These are phyloP conservation scores for Lithophane semibrunnea DNA, from an alignment of 2,888 invertebrate genomes.

Conservation along the genomic window DNA sequence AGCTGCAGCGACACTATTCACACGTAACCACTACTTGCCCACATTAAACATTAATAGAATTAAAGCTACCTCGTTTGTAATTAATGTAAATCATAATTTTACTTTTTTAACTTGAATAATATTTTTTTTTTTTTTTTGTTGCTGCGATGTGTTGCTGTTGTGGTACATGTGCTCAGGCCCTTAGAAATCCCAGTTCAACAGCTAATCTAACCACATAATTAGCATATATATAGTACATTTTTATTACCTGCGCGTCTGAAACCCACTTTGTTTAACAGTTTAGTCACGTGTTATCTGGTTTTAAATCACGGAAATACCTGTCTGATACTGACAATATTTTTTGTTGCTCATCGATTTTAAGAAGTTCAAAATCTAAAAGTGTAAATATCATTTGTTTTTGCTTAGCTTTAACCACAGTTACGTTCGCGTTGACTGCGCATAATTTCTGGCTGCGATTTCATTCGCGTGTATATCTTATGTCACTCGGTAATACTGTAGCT, in stretches of 20 bases:
- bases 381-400: background rate
- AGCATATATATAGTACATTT: slow-evolving; percentile 15
- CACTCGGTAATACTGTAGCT: too few relatives aligned
- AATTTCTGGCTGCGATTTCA: too few relatives aligned
- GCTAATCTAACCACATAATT: background rate
- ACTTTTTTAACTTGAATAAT: too few relatives aligned
- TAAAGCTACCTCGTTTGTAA: too few relatives aligned
- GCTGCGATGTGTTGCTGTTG: too few relatives aligned
- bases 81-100: too few relatives aligned
- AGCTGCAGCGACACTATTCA: too few relatives aligned
- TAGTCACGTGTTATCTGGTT: slow-evolving; percentile 4
- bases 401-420: background rate
- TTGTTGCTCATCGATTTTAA: slow-evolving; percentile 21
- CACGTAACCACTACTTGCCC: too few relatives aligned
- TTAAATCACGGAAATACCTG: slow-evolving; percentile 20
- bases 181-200: background rate
- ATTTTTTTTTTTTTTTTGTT: too few relatives aligned
- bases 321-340: slow-evolving; percentile 1
- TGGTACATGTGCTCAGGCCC: too few relatives aligned
- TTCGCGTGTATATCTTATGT: too few relatives aligned
- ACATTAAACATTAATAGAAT: too few relatives aligned
- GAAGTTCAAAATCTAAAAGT: background rate
- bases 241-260: slow-evolving; percentile 24
- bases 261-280: background rate
- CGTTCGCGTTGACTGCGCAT: fast-evolving